A percentile compares a stretch with the other conserved stretches of the same genome.
Conservation (phyloP, 2,888 invertebrate species). For the Eupsilia transversa region DNA sequence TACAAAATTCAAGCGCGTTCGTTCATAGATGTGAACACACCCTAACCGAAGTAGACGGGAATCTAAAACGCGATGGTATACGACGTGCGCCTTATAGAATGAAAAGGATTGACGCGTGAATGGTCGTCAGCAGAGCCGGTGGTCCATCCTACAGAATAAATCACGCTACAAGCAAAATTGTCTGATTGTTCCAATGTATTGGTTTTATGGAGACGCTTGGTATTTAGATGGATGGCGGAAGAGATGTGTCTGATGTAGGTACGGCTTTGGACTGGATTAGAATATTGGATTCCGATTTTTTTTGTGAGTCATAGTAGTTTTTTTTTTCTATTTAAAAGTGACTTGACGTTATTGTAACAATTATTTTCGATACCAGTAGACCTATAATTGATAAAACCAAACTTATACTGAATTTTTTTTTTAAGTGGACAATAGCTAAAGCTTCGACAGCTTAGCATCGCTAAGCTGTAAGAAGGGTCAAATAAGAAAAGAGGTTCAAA, state of each 20-base stretch:
- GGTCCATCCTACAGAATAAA: slow-evolving; percentile 61
- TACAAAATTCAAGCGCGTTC: slow-evolving; percentile 2
- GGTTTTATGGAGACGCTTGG: slow-evolving; percentile 51
- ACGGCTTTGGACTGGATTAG: slow-evolving; percentile 12
- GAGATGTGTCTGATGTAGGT: slow-evolving; percentile 18
- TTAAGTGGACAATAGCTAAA: not conserved
- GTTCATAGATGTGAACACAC: not conserved
- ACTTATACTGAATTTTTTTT: not conserved
- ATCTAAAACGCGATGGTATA: slow-evolving; percentile 58
- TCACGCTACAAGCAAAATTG: slow-evolving; percentile 64
- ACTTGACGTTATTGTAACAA: not conserved
- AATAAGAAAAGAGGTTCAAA: not conserved
- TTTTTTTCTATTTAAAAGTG: not conserved
- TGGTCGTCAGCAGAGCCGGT: slow-evolving; percentile 62
- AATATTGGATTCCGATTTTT: slow-evolving; percentile 20
- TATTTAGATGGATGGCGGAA: slow-evolving; percentile 57
- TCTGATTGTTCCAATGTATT: slow-evolving; percentile 60
- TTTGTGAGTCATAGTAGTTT: not conserved
- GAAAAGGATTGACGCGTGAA: slow-evolving; percentile 70
- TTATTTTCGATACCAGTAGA: not conserved
- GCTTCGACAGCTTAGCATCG: no score
- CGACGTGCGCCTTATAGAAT: slow-evolving; percentile 66
- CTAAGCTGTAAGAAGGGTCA: not conserved
- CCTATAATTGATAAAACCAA: not conserved
- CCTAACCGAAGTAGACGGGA: slow-evolving; percentile 25